These are phyloP conservation scores for Gasterosteus nipponicus DNA, from an alignment of 2,113 vertebrate species.

Conservation along the genomic window DNA sequence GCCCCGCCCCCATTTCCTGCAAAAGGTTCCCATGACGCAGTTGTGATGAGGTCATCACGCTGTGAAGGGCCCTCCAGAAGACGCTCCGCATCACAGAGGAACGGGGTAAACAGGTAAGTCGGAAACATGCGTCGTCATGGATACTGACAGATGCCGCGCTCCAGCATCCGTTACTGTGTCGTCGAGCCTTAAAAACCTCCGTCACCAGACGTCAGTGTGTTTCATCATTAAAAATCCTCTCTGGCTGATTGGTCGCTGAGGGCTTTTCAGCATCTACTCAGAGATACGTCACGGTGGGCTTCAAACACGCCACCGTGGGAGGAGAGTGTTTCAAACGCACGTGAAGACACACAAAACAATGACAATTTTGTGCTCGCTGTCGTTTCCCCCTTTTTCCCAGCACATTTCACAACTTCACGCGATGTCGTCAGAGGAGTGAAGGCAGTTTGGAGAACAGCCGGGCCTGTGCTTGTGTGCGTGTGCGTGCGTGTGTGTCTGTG, in stretches of 20 bases:
- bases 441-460: not conserved
- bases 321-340: too few relatives aligned
- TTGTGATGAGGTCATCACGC: slow-evolving; percentile 2
- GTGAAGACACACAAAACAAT: too few relatives aligned
- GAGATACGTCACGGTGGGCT: too few relatives aligned
- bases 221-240: too few relatives aligned
- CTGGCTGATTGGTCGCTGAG: too few relatives aligned
- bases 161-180: not conserved
- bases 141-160: slow-evolving; percentile 13
- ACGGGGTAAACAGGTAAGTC: slow-evolving; percentile 37
- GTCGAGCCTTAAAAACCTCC: too few relatives aligned
- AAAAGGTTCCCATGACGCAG: slow-evolving; percentile 82
- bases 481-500: not conserved
- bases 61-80: not conserved
- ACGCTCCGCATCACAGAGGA: slow-evolving; percentile 25
- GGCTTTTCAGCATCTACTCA: too few relatives aligned
- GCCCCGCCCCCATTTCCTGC: slow-evolving; percentile 77
- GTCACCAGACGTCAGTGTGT: too few relatives aligned
- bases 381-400: not conserved
- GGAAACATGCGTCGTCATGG: slow-evolving; percentile 21
- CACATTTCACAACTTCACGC: not conserved
- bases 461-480: not conserved
- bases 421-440: not conserved
- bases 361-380: not conserved
- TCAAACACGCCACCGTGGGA: too few relatives aligned